Evolutionary conservation across 2,113 vertebrate species (phyloP).

Genomic region (Corythornis cristatus): DNA sequence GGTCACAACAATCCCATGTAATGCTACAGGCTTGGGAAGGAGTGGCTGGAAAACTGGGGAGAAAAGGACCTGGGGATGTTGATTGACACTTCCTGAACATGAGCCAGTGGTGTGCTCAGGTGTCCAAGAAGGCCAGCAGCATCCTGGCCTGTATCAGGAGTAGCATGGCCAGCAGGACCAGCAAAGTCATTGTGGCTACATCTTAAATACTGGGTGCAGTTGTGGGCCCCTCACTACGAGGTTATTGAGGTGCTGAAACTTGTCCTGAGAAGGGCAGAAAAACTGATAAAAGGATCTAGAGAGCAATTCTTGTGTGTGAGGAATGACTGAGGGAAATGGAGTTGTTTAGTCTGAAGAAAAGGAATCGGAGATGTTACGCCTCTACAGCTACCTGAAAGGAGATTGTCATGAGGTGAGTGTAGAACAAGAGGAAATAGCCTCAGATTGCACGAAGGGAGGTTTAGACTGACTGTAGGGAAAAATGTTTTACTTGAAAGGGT

Average conservation of each 20-base stretch:
- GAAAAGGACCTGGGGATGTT: not conserved
- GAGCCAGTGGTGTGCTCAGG: not conserved
- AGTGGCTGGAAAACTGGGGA: accelerated
- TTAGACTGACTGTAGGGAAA: not conserved
- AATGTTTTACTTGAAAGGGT: not conserved
- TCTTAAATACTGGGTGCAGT: accelerated
- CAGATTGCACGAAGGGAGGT: not conserved
- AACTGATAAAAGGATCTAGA: not conserved
- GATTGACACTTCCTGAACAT: accelerated
- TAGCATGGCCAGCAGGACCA: not conserved
- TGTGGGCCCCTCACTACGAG: not conserved
- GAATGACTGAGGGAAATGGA: not conserved
- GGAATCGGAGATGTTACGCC: accelerated
- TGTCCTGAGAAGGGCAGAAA: accelerated
- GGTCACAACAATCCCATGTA: not conserved
- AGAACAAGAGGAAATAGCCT: not conserved
- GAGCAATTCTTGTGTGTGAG: no score
- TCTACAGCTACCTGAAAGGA: not conserved
- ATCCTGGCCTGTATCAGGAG: accelerated
- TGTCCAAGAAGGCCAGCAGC: not conserved
- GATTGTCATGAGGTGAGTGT: accelerated
- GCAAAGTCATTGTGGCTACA: not conserved
- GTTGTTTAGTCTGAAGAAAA: not conserved
- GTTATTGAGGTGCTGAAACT: accelerated
- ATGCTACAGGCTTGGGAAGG: accelerated